Evolutionary conservation across 2,888 invertebrate genomes (phyloP), one percentile per base, ranked within the genome.

Genomic region (Graphium colonna): DNA sequence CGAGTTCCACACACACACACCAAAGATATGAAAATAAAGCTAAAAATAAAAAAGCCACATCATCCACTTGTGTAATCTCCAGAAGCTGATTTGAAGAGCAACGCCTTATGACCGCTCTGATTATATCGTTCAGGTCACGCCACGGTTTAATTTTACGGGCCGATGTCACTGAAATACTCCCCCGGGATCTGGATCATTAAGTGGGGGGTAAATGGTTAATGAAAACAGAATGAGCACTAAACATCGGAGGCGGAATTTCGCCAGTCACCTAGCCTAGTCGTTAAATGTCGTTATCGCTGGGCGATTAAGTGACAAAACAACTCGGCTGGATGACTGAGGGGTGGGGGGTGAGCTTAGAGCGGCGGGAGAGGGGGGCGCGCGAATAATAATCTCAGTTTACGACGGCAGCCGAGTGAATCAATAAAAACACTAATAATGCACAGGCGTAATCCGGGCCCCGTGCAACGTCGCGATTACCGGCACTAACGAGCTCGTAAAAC

Each of bases 361-460:
- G 67, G 69, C 15, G 15, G 16, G 21, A 36, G 42, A 12, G 18
- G 75, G 69, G 61, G 73, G 76, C 79, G 79, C 80, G 83, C 85
- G 88, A 87, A 88, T 89, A 87, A 88, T 88, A 88, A 88, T 88
- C 88, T 88, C 87, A 84, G 80, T 89, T 89, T 88, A 89, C 89
- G 88, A 88, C 82, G 75, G 82, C 78, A 82, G 79, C 88, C 89
- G 88, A 88, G 86, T 84, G 86, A 89, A 89, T 89, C 89, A 89
- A 89, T 89, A 89, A 89, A 89, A 89, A 89, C 89, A 88, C 89
- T 89, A 89, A 89, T 89, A 89, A 89, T 89, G 89, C 89, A 87
- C 84, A 81, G 79, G 76, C 81, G 82, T 88, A 87, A 89, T 83
- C 88, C 83, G 76, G n/a, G 78, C 69, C 33, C 75, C 84, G 80